Base-by-base conservation (phyloP, 2,888 invertebrate genomes). In the Glaucopsyche alexis region DNA sequence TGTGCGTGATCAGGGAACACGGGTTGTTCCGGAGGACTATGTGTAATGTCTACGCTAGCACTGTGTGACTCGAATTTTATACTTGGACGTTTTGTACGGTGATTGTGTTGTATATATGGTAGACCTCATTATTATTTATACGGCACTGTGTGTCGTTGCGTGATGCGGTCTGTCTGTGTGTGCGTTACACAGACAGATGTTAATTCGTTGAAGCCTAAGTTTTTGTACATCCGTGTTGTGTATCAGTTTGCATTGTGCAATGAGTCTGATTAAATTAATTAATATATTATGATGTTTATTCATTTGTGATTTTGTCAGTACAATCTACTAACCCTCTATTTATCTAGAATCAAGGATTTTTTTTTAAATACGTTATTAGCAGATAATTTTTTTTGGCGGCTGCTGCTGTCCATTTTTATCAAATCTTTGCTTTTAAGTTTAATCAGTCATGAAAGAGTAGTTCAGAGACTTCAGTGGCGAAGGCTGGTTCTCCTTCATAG, bases 251-350 rank as follows among this genome's bases (percentile, higher is more conserved):
- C 86, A 87, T 90, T 88, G 87, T 89, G 86, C 89, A 91, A 91
- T 90, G 92, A 92, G 91, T 92, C 89, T 89, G 89, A 92, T 88
- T 92, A 91, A 89, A 88, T 84, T 89, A 90, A 90, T 88, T 85
- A 87, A 82, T 82, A 80, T 78, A 76, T 77, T 69, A 75, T 80
- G 73, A 78, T 83, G 85, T 86, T 82, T 81, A 83, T 71, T 49
- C 66, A 66, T 67, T 55, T 50, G 9, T 73, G 5, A 40, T 47
- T 71, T 29, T 60, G 9, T 11, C 1, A 29, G 2, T 29, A 29
- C 29, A 29, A 29, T 29, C 29, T 29, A 29, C 29, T 3, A 29
- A 29, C 29, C 29, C 29, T 29, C 29, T 29, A 29, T 29, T 29
- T 29, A 29, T 29, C 0, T 29, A 29, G 29, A 29, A 29, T 29